Conservation (phyloP, 2,797 vertebrate species). For the Xenentodon cancila region DNA sequence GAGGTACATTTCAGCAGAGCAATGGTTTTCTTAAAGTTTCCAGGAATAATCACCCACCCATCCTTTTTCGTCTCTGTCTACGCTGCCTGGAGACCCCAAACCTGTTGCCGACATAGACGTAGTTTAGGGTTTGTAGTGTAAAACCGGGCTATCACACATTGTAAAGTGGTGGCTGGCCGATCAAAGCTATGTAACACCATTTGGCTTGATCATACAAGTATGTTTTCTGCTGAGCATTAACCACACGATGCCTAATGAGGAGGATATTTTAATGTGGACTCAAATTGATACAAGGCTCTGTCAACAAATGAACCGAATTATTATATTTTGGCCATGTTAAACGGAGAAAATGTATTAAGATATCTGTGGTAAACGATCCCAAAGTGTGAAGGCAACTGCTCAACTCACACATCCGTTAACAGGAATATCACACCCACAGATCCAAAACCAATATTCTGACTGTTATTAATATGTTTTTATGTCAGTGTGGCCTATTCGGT, state of each 20-base stretch:
- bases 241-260: conserved; percentile 17
- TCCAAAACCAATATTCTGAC: no score
- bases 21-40: conserved; percentile 56
- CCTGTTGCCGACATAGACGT: conserved; percentile 81
- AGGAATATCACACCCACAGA: no score
- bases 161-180: conserved; percentile 74
- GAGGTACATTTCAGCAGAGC: conserved; percentile 32
- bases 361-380: no score
- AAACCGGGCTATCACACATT: conserved; percentile 67
- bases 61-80: conserved; percentile 56
- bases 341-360: neutral
- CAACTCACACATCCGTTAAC: no score
- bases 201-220: conserved; percentile 75
- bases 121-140: conserved; percentile 75
- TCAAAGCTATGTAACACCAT: conserved; percentile 64
- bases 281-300: conserved; percentile 24
- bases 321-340: conserved; percentile 15
- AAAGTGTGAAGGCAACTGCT: no score
- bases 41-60: conserved; percentile 67
- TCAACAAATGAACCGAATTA: conserved; percentile 8
- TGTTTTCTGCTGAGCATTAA: conserved; percentile 53
- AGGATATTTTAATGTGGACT: conserved; percentile 23
- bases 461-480: no score
- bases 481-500: no score
- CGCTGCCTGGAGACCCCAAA: conserved; percentile 78